phyloP scores from a whole-genome alignment of 2,797 vertebrate genomes.

The Characodon lateralis region DNA sequence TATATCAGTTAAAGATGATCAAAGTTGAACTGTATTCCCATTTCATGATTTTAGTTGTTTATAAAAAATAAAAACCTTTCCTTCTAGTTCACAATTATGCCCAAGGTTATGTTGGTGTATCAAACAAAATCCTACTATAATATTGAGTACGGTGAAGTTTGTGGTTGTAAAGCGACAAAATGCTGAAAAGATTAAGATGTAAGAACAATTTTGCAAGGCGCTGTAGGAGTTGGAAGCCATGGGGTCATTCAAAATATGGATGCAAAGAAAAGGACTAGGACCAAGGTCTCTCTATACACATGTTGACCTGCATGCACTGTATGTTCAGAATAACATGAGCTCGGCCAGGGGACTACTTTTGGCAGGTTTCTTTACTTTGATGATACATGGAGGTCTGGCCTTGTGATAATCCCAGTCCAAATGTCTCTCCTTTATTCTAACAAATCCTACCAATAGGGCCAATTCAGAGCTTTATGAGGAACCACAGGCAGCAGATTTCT shows the following conservation, averaged over 20 bases:
- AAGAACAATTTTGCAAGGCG: background rate
- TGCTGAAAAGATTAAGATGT: too few species aligned
- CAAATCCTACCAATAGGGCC: slow-evolving; percentile 56
- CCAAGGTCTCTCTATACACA: background rate
- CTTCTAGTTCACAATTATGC: background rate
- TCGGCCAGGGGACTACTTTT: slow-evolving; percentile 38
- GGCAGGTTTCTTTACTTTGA: slow-evolving; percentile 40
- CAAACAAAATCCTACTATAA: background rate
- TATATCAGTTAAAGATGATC: background rate
- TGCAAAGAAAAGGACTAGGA: background rate
- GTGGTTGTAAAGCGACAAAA: background rate
- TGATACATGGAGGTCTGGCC: slow-evolving; percentile 60
- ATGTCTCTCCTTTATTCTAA: slow-evolving; percentile 69
- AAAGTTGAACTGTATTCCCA: background rate
- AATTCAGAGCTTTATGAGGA: slow-evolving; percentile 52
- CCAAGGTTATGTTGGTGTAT: background rate
- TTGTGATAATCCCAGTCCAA: slow-evolving; percentile 69
- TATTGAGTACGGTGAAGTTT: too few species aligned
- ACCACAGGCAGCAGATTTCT: slow-evolving; percentile 59
- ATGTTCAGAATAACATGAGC: slow-evolving; percentile 19
- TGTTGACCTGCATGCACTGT: background rate
- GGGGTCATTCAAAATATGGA: background rate
- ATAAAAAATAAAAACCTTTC: too few species aligned
- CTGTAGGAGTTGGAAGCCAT: background rate
- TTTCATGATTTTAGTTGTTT: too few species aligned